phyloP scores from a whole-genome alignment of 2,113 vertebrate species.

The Corythaixoides concolor region DNA sequence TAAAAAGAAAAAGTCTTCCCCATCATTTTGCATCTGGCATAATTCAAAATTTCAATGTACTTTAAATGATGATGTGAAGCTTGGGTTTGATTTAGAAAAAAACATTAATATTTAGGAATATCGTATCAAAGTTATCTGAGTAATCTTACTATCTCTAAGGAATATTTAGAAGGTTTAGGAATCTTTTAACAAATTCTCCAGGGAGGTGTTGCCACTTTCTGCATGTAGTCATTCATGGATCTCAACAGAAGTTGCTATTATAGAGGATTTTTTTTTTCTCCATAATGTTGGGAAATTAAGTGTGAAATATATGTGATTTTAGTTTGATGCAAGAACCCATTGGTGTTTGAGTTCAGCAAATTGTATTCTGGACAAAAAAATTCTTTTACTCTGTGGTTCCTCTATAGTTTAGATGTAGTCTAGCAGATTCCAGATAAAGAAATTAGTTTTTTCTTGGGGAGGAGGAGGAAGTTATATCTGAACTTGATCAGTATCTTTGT shows the following conservation, averaged over 20 bases:
- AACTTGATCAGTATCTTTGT: not conserved
- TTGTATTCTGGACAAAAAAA: not conserved
- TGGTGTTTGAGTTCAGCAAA: not conserved
- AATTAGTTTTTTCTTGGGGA: not conserved
- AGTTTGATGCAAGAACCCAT: not conserved
- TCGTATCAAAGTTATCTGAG: not conserved
- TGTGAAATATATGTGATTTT: not conserved
- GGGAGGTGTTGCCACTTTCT: not conserved
- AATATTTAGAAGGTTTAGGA: not conserved
- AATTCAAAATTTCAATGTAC: not conserved
- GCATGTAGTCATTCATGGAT: not conserved
- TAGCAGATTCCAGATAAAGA: not conserved
- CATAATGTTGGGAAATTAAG: not conserved
- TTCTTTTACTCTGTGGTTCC: not conserved
- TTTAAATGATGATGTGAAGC: not conserved
- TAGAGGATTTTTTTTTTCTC: not conserved
- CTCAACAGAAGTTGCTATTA: not conserved
- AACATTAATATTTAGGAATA: not conserved
- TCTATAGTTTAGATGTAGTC: not conserved
- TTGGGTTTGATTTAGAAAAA: not conserved
- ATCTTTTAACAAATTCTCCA: not conserved
- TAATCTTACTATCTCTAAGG: not conserved
- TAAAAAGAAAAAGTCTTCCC: not conserved
- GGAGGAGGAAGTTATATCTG: not conserved
- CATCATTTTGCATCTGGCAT: not conserved